Conservation (phyloP, 2,888 invertebrate species). For the Nymphalis polychloros region DNA sequence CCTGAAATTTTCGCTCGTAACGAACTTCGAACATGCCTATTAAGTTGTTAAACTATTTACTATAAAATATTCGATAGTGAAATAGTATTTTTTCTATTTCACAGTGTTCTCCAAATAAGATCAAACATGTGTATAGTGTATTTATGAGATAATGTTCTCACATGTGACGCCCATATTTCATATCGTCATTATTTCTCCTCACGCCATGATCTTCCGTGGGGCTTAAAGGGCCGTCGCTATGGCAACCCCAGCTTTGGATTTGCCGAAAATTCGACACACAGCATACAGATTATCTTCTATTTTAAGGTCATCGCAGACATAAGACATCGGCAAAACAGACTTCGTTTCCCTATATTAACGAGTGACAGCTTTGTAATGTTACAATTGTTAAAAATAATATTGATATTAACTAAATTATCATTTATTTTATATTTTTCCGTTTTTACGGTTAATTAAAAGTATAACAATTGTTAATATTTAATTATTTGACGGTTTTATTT, state of each 20-base stretch:
- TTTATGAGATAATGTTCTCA: slow-evolving; percentile 38
- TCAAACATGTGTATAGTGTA: slow-evolving; percentile 17
- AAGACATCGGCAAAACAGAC: not conserved
- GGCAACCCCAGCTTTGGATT: slow-evolving; percentile 66
- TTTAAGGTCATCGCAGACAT: slow-evolving; percentile 13
- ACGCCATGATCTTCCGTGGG: slow-evolving; percentile 58
- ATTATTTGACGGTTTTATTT: too few relatives aligned
- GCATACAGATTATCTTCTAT: slow-evolving; percentile 45
- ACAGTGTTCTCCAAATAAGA: slow-evolving; percentile 10
- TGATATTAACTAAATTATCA: too few relatives aligned
- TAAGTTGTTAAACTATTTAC: too few relatives aligned
- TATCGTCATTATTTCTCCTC: slow-evolving; percentile 71
- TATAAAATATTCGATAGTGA: too few relatives aligned
- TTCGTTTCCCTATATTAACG: not conserved
- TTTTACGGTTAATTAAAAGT: too few relatives aligned
- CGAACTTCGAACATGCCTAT: too few relatives aligned
- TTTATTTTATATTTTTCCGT: too few relatives aligned
- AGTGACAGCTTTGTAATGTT: not conserved
- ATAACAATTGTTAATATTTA: too few relatives aligned
- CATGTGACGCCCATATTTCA: slow-evolving; percentile 59
- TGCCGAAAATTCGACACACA: slow-evolving; percentile 65
- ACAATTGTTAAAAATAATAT: not conserved
- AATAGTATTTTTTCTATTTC: not conserved
- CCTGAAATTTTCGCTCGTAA: too few relatives aligned
- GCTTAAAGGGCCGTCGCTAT: slow-evolving; percentile 63